Evolutionary conservation across 2,888 invertebrate species (phyloP), one percentile per base, ranked within the genome.

Genomic region (Noctua comes): DNA sequence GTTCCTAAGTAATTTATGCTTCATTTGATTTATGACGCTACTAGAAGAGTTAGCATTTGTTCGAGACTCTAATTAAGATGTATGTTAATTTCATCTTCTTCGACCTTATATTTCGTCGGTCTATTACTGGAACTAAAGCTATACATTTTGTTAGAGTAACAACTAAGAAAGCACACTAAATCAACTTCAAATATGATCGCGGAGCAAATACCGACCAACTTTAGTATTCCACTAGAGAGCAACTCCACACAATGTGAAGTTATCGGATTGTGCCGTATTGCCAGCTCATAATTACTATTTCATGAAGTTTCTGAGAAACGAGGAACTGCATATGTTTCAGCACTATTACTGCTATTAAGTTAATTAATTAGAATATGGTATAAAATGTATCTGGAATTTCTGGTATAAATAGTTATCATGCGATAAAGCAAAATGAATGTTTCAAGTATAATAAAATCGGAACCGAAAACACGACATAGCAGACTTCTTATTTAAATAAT

Each of bases 1-100:
- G 71, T 84, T 87, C 64, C 36, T 72, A 62, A 64, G 68, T 77
- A 74, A 84, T 83, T 75, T 83, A 66, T 76, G n/a, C 68, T 88
- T 80, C 40, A 65, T 73, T 82, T 86, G 69, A 88, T 88, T 83
- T 81, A 86, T 81, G 79, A 86, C 75, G 65, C 72, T 64, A 69
- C 73, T 68, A 24, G 68, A 54, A 62, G 46, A 73, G 18, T 54
- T 21, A 83, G 40, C 46, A 72, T 73, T 76, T 68, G 79, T 77
- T 79, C 27, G 43, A 76, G 80, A 80, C 69, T 82, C 43, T 48
- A 83, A 65, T 80, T 62, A 72, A 75, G 51, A 74, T 31, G 27
- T 76, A 83, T 48, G 74, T 59, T 68, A 72, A 72, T 79, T 84
- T 69, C 18, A 57, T 81, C 7, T 69, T 65, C 24, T 66, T 51